Evolutionary conservation across 2,888 invertebrate genomes (phyloP).

Genomic region (Rhagium mordax): DNA sequence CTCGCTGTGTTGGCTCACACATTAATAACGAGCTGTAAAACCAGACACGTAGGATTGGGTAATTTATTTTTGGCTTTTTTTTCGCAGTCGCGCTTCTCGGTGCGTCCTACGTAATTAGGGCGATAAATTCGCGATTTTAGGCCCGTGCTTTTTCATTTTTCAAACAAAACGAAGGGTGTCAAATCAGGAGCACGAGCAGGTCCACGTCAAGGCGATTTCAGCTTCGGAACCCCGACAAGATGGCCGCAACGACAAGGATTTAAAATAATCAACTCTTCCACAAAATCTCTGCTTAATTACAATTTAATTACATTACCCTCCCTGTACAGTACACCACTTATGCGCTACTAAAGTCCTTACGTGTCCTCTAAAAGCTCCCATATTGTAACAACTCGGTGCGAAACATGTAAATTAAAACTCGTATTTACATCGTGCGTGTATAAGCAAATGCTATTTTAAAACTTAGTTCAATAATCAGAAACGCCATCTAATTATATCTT

Average conservation of each 20-base stretch:
- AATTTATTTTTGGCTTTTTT: neutral
- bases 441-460: constrained; percentile 50
- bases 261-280: too few species aligned
- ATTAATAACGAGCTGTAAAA: neutral
- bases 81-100: neutral
- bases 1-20: neutral
- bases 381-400: neutral
- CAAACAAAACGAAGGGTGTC: too few species aligned
- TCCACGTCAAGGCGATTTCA: too few species aligned
- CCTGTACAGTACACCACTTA: too few species aligned
- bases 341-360: neutral
- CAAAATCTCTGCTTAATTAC: too few species aligned
- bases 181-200: too few species aligned
- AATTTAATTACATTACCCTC: too few species aligned
- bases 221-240: too few species aligned
- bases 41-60: neutral
- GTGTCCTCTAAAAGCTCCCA: neutral
- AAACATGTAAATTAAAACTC: constrained; percentile 40
- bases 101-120: too few species aligned
- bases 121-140: too few species aligned
- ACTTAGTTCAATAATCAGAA: constrained; percentile 52
- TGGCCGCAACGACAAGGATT: too few species aligned
- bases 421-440: constrained; percentile 39
- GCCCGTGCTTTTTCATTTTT: too few species aligned
- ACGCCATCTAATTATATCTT: constrained; percentile 47